These are phyloP conservation scores for Uropetala carovei DNA, from an alignment of 2,888 invertebrate species.

Conservation along the genomic window DNA sequence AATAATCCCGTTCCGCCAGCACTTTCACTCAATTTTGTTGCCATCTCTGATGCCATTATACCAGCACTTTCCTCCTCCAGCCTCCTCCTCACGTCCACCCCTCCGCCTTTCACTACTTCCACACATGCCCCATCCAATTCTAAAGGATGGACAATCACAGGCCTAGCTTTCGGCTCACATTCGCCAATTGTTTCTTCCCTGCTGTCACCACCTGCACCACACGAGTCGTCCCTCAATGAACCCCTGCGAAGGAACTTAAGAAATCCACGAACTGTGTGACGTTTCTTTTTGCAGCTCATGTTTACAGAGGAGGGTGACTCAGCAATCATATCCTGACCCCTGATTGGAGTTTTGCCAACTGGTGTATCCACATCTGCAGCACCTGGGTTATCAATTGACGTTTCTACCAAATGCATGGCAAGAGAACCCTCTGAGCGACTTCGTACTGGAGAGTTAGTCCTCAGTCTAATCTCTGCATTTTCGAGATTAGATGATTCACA, in stretches of 20 bases:
- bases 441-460: not conserved
- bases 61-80: slow-evolving; percentile 72
- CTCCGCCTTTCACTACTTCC: slow-evolving; percentile 80
- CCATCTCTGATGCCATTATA: not conserved
- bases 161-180: slow-evolving; percentile 72
- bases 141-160: slow-evolving; percentile 92
- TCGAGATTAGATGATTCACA: not conserved
- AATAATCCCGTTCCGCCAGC: not conserved
- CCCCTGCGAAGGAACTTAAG: slow-evolving; percentile 48
- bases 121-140: slow-evolving; percentile 89
- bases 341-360: not conserved
- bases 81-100: slow-evolving; percentile 49
- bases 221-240: slow-evolving; percentile 1
- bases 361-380: not conserved
- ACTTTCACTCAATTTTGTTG: not conserved
- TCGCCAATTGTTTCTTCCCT: slow-evolving; percentile 24
- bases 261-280: slow-evolving; percentile 36
- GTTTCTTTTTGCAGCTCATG: slow-evolving; percentile 18
- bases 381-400: not conserved
- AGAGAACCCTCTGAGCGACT: slow-evolving; percentile 51
- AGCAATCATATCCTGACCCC: not conserved
- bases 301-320: slow-evolving; percentile 47
- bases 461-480: not conserved
- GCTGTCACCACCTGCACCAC: not conserved
- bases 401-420: not conserved